phyloP scores from a whole-genome alignment of 2,113 vertebrate genomes.

The Limanda limanda region DNA sequence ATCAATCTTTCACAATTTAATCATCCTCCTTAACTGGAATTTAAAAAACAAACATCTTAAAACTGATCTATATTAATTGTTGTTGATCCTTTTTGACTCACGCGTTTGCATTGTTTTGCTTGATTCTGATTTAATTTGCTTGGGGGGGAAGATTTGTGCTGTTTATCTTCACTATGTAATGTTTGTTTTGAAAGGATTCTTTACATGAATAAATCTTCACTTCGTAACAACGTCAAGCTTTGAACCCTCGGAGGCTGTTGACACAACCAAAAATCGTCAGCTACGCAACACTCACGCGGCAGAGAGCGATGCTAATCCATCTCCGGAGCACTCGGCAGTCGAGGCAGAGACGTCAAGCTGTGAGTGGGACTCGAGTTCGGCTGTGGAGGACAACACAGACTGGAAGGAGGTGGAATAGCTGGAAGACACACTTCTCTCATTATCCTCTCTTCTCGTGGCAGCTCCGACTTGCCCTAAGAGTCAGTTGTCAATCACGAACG shows the following conservation, averaged over 20 bases:
- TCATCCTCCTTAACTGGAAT: no score
- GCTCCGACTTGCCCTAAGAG: constrained; percentile 50
- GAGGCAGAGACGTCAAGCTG: constrained; percentile 46
- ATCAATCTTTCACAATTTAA: no score
- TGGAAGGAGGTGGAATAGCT: constrained; percentile 5
- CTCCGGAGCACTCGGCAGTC: constrained; percentile 26
- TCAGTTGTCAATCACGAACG: constrained; percentile 68
- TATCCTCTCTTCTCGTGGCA: constrained; percentile 50
- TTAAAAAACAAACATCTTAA: no score
- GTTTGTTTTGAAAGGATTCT: not conserved
- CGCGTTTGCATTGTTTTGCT: no score
- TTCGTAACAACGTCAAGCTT: not conserved
- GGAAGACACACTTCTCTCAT: constrained; percentile 55
- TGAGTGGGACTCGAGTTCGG: constrained; percentile 34
- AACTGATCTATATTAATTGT: not conserved
- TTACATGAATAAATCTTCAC: not conserved
- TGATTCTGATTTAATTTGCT: not conserved
- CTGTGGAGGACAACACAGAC: constrained; percentile 23
- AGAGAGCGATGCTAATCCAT: constrained; percentile 31
- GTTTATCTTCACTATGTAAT: not conserved
- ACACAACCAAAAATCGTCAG: constrained; percentile 2
- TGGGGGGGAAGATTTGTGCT: no score
- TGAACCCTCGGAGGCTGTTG: not conserved
- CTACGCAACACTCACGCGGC: not conserved
- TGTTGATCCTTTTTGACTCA: not conserved